Evolutionary conservation across 2,888 invertebrate genomes (phyloP).

Genomic region (Tuta absoluta): DNA sequence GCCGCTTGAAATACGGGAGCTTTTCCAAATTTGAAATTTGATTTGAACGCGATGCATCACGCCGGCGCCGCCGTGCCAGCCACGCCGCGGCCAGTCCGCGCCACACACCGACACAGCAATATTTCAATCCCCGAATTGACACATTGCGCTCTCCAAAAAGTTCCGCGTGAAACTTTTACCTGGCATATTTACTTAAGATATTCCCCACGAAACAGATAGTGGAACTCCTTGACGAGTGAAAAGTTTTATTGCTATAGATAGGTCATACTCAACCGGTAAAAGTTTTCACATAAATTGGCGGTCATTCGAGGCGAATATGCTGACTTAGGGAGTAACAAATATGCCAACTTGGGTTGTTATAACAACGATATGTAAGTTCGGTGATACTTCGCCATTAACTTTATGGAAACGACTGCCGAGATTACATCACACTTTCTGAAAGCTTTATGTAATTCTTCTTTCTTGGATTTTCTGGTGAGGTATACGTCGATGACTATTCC

Average conservation of each 20-base stretch:
- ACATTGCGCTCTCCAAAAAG: slow-evolving; percentile 69
- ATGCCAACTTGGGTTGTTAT: slow-evolving; percentile 80
- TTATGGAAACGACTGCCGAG: slow-evolving; percentile 78
- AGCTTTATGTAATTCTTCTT: slow-evolving; percentile 76
- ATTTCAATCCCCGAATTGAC: slow-evolving; percentile 79
- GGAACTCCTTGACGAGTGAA: slow-evolving; percentile 76
- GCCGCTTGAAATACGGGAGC: slow-evolving; percentile 50
- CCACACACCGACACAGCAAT: slow-evolving; percentile 56
- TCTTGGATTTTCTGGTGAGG: slow-evolving; percentile 55
- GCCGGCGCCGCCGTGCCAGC: slow-evolving; percentile 80
- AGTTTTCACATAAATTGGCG: slow-evolving; percentile 81
- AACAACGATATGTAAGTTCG: slow-evolving; percentile 81
- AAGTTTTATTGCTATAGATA: slow-evolving; percentile 76
- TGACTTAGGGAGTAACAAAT: slow-evolving; percentile 81
- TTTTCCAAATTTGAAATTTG: slow-evolving; percentile 37
- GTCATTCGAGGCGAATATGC: slow-evolving; percentile 81
- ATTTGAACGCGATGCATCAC: slow-evolving; percentile 58
- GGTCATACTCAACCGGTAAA: slow-evolving; percentile 76
- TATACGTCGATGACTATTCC: slow-evolving; percentile 37
- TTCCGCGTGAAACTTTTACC: slow-evolving; percentile 74
- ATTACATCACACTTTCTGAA: slow-evolving; percentile 79
- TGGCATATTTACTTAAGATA: slow-evolving; percentile 77
- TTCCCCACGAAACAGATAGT: slow-evolving; percentile 66
- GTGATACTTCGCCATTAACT: slow-evolving; percentile 80
- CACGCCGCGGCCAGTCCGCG: slow-evolving; percentile 8